Percentiles rank a stretch among this genome's conserved stretches.
Evolutionary conservation across 2,888 invertebrate genomes (phyloP).

Genomic region (Nomada flava): DNA sequence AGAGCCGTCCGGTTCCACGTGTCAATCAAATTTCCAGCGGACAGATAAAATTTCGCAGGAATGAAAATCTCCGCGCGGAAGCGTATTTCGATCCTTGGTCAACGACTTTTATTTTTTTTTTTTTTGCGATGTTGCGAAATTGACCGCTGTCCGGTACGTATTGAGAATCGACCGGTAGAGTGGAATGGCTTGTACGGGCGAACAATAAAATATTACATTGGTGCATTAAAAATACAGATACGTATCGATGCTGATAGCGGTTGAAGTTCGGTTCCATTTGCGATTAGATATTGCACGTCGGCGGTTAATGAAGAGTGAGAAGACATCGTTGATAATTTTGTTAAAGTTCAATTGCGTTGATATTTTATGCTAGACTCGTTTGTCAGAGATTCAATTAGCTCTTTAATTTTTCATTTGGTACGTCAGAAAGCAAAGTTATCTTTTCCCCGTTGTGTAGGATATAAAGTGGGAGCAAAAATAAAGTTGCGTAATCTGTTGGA

Average conservation of each 20-base stretch:
- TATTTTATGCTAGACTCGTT: too few relatives aligned
- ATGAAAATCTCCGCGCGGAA: not conserved
- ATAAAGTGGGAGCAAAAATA: not conserved
- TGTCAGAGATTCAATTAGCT: not conserved
- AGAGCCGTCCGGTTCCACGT: not conserved
- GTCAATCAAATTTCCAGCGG: slow-evolving; percentile 23
- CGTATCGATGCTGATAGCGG: slow-evolving; percentile 22
- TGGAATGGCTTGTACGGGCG: not conserved
- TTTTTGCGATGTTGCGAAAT: slow-evolving; percentile 21
- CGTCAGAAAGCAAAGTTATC: not conserved
- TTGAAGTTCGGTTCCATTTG: slow-evolving; percentile 7
- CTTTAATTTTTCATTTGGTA: not conserved
- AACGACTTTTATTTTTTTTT: not conserved
- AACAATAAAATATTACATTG: slow-evolving; percentile 32
- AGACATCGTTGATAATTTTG: not conserved
- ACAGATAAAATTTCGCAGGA: slow-evolving; percentile 20
- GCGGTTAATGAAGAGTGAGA: not conserved
- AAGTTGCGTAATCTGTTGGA: not conserved
- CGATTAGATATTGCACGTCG: slow-evolving; percentile 11
- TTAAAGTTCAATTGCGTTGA: not conserved
- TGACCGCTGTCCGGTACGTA: not conserved
- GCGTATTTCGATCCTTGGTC: slow-evolving; percentile 19
- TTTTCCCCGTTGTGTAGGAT: not conserved
- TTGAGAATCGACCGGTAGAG: not conserved
- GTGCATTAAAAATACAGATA: slow-evolving; percentile 19